Evolutionary conservation across 2,888 invertebrate species (phyloP).

Genomic region (Sclerodermus sp.): DNA sequence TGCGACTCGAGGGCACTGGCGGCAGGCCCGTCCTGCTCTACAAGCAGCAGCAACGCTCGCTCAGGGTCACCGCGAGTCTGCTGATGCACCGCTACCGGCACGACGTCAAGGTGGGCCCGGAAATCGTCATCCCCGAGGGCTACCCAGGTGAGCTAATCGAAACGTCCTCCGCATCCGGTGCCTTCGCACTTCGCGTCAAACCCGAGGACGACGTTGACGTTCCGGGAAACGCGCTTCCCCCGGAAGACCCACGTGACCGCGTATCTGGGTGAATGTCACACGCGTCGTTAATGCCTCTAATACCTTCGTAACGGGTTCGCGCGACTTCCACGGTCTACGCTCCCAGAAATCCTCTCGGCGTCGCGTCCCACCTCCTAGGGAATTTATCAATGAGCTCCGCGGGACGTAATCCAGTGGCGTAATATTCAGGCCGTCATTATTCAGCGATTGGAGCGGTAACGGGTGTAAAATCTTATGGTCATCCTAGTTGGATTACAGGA

Average conservation of each 20-base stretch:
- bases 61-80: constrained; percentile 50
- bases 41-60: constrained; percentile 48
- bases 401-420: too few species aligned
- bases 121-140: constrained; percentile 60
- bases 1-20: constrained; percentile 54
- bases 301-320: not conserved
- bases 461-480: too few species aligned
- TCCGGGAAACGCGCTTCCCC: too few species aligned
- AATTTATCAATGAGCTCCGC: too few species aligned
- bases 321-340: not conserved
- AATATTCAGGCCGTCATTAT: too few species aligned
- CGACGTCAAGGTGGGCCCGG: constrained; percentile 59
- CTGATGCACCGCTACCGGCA: constrained; percentile 60
- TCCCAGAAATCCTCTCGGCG: too few species aligned
- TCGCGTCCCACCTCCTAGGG: too few species aligned
- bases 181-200: too few species aligned
- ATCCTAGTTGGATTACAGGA: too few species aligned
- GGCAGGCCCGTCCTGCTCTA: constrained; percentile 55
- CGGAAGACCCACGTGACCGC: too few species aligned
- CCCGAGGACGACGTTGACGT: not conserved
- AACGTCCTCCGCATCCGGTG: not conserved
- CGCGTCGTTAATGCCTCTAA: not conserved
- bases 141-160: constrained; percentile 54
- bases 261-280: too few species aligned
- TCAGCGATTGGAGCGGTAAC: too few species aligned